Base-by-base conservation (phyloP, 2,113 vertebrate genomes). In the Poeciliopsis turrubarensis region DNA sequence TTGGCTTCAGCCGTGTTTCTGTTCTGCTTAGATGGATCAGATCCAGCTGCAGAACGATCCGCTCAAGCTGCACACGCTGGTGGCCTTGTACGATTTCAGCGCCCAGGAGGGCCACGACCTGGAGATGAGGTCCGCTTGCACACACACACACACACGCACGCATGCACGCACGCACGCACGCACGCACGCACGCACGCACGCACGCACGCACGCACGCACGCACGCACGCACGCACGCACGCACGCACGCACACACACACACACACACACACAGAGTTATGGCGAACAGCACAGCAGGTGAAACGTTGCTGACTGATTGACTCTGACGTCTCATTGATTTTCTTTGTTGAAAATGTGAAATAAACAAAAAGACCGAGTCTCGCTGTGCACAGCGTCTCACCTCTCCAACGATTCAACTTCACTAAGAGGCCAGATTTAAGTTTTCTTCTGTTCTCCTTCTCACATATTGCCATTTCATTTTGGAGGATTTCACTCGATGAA, bases 81-180 rank as follows among this genome's bases (percentile, higher is more conserved):
- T 99, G 94, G 97, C 98, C 95, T 96, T 99, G 95, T 97, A 96
- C 94, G 96, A 93, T 92, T 99, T 96, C 93, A 92, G 92, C 70
- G 94, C 97, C 73, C 98, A 99, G 86, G 97, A 98, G 78, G 96
- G 92, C 73, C 96, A 98, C 84, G 98, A 99, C 89, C 94, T 99
- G 93, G 96, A 98, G 92, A 96, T 99, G 95, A 97, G 96, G 98
- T 97, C 85, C 81, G 90, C 83, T n/a, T 3, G 54, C 41, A 19
- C 37, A 29, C 61, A 41, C 26, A n/a, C 67, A 29, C 30, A 3
- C 30, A 3, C 30, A 3, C 0, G 27, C 25, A 57, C 62, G 71
- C 3, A 41, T n/a, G 13, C 30, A 25, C 29, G 4, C 41, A 25
- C 30, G 14, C 37, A 29, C 61, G 41, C 29, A 29, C 29, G 3